Percentiles rank a stretch among this genome's conserved stretches.
These are phyloP conservation scores for Zosterops borbonicus DNA, from an alignment of 2,113 vertebrate genomes.

Conservation along the genomic window DNA sequence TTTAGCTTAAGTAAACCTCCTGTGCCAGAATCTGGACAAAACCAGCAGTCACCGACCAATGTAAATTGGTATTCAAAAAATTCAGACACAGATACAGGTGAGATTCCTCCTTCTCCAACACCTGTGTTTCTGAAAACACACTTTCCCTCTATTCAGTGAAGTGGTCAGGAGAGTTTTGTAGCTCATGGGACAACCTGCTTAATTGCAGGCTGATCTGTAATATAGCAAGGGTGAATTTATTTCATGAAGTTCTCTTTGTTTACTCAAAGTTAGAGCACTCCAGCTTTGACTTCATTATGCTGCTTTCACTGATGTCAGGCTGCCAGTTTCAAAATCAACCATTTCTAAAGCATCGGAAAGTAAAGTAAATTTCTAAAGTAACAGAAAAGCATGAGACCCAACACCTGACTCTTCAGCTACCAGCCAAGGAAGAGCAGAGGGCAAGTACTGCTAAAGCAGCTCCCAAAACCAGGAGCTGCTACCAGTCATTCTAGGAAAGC, in stretches of 20 bases:
- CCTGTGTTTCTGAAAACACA: not conserved
- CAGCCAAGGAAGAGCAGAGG: not conserved
- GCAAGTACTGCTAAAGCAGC: not conserved
- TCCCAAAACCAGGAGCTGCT: not conserved
- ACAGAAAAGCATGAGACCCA: not conserved
- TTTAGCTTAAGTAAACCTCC: conserved; percentile 45
- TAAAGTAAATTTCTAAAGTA: no score
- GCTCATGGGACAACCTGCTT: not conserved
- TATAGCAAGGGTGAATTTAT: not conserved
- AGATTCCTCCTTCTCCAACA: not conserved
- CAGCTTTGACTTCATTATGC: not conserved
- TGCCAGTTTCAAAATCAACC: not conserved
- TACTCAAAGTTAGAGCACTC: not conserved
- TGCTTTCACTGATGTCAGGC: not conserved
- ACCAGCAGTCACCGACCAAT: not conserved
- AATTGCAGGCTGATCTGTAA: not conserved
- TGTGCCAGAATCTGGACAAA: conserved; percentile 63
- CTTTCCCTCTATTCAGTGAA: not conserved
- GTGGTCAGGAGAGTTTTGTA: not conserved
- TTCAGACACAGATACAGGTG: conserved; percentile 1
- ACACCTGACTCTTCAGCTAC: not conserved
- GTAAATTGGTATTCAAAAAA: not conserved
- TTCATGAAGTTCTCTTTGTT: not conserved
- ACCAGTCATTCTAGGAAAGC: not conserved
- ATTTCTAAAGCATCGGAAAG: not conserved